Evolutionary conservation across 2,113 vertebrate genomes (phyloP).

Genomic region (Python bivittatus): DNA sequence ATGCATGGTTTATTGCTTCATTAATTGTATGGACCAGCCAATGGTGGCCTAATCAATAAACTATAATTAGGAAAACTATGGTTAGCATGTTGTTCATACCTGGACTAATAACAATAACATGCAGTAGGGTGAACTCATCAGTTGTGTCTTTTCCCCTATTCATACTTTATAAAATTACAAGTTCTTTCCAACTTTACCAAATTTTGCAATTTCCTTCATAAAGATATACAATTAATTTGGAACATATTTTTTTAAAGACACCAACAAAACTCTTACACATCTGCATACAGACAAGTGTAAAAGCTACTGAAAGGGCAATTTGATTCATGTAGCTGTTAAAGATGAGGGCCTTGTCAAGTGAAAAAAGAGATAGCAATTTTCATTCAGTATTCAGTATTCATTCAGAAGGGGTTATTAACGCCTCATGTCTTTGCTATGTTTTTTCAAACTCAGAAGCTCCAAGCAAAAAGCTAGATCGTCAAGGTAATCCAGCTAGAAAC

Average conservation of each 20-base stretch:
- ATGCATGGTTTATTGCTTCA: neutral
- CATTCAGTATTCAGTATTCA: neutral
- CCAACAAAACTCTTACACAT: neutral
- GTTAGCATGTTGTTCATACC: neutral
- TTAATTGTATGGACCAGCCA: neutral
- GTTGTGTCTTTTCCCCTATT: neutral
- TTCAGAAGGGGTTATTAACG: too few relatives aligned
- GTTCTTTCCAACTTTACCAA: neutral
- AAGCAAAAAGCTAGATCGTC: neutral
- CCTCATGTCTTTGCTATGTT: neutral
- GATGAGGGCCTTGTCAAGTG: neutral
- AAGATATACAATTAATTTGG: neutral
- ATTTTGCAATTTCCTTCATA: neutral
- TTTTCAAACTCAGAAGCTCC: neutral
- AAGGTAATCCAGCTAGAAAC: neutral
- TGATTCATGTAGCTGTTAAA: neutral
- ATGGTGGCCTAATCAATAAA: neutral
- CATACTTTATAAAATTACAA: neutral
- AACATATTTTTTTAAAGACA: neutral
- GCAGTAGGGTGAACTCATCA: neutral
- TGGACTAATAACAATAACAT: neutral
- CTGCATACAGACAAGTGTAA: neutral
- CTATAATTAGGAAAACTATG: neutral
- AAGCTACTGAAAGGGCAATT: neutral
- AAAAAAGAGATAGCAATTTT: neutral